Percentiles rank a stretch among this genome's conserved stretches.
phyloP scores from a whole-genome alignment of 1,140 invertebrate species.

The Zaprionus kolodkinae region DNA sequence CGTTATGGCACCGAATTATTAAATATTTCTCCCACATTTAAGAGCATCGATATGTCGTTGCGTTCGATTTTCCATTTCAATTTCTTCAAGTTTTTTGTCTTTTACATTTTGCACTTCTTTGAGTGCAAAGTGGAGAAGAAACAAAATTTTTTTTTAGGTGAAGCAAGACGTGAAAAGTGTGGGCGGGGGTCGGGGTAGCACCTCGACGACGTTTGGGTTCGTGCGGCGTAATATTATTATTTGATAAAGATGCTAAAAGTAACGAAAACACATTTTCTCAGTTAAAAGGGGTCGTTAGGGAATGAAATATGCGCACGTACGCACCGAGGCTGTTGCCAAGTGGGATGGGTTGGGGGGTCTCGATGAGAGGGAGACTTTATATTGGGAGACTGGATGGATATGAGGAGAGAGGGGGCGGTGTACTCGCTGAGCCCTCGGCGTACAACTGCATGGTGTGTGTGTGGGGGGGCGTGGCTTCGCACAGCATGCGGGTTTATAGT shows the following conservation, averaged over 20 bases:
- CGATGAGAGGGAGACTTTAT: background rate
- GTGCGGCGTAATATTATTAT: constrained; percentile 83
- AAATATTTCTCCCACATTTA: background rate
- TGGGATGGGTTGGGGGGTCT: constrained; percentile 6
- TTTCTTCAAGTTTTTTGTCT: constrained; percentile 52
- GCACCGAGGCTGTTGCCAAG: constrained; percentile 60
- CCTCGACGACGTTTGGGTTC: constrained; percentile 77
- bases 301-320: constrained; percentile 84
- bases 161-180: background rate
- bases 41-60: constrained; percentile 23
- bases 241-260: constrained; percentile 84
- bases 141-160: constrained; percentile 41
- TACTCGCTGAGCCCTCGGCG: background rate
- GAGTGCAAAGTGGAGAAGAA: constrained; percentile 52
- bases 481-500: constrained; percentile 76
- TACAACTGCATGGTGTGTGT: constrained; percentile 49
- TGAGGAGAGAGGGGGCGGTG: no score
- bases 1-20: background rate
- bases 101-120: constrained; percentile 59
- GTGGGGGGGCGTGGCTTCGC: constrained; percentile 49
- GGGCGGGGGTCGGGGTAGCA: constrained; percentile 20
- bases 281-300: constrained; percentile 84
- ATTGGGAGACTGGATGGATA: background rate
- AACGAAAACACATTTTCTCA: constrained; percentile 84
- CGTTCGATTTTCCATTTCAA: constrained; percentile 24